Conservation (phyloP, 2,797 vertebrate species). For the Halcyon badia region DNA sequence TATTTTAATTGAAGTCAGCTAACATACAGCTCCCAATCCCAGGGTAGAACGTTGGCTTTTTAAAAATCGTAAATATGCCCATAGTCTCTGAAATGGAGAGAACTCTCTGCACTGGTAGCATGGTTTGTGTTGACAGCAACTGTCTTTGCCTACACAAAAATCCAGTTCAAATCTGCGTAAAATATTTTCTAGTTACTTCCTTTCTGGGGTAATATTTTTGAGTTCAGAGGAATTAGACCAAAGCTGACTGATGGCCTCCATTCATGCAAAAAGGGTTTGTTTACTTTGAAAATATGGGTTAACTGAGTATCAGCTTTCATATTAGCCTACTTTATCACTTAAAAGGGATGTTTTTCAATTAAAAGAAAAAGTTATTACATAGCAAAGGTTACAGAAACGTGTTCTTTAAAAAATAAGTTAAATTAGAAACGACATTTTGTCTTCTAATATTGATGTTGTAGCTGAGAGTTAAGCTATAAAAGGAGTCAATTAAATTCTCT, state of each 20-base stretch:
- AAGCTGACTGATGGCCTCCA: not conserved
- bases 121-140: not conserved
- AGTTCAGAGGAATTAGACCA: not conserved
- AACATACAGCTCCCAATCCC: not conserved
- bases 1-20: constrained; percentile 7
- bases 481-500: constrained; percentile 67
- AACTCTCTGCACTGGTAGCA: not conserved
- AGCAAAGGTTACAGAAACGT: constrained; percentile 18
- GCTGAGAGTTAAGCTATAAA: constrained; percentile 54
- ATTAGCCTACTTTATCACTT: constrained; percentile 5
- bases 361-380: not conserved
- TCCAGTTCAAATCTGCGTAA: not conserved
- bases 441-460: constrained; percentile 57
- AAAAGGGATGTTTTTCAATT: not conserved
- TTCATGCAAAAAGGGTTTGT: constrained; percentile 1
- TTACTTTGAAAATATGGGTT: constrained; percentile 41
- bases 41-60: not conserved
- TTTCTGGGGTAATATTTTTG: not conserved
- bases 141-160: not conserved
- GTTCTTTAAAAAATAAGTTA: constrained; percentile 33
- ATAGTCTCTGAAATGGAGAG: not conserved
- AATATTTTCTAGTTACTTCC: not conserved
- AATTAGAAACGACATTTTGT: constrained; percentile 55
- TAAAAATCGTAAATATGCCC: not conserved
- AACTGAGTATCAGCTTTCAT: not conserved